Conservation (phyloP, 1,140 invertebrate genomes). For the Dreissena rostriformis region DNA sequence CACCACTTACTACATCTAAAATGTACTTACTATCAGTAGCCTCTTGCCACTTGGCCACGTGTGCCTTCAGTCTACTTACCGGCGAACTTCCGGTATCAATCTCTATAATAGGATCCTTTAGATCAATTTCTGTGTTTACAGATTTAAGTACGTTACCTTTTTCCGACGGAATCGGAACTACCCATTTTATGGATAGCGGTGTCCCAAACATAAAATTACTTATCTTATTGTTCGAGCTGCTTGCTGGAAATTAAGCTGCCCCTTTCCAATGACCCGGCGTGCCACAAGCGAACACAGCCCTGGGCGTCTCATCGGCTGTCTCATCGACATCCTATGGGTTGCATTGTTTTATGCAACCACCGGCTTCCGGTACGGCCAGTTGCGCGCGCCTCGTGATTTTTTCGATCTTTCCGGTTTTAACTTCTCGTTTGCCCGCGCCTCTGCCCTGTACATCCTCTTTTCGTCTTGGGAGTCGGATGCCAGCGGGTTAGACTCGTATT, state of each 20-base stretch:
- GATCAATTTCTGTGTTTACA: background rate
- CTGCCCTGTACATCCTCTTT: too few species aligned
- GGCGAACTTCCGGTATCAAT: background rate
- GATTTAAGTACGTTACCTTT: background rate
- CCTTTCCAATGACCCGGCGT: conserved; percentile 28
- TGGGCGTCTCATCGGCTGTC: background rate
- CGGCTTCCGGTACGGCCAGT: background rate
- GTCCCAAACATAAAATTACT: conserved; percentile 12
- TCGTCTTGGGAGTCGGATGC: background rate
- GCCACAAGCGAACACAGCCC: conserved; percentile 32
- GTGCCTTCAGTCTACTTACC: background rate
- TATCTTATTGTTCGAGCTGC: conserved; percentile 21
- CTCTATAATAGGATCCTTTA: background rate
- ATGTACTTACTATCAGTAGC: conserved; percentile 7
- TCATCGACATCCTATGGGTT: background rate
- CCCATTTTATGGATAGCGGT: too few species aligned
- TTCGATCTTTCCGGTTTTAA: too few species aligned
- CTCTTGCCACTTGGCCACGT: background rate
- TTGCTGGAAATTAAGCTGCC: background rate
- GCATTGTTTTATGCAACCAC: background rate
- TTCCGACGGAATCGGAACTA: too few species aligned
- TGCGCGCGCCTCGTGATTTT: background rate
- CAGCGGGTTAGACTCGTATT: too few species aligned
- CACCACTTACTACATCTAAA: conserved; percentile 6
- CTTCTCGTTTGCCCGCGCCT: too few species aligned